Conservation (phyloP, 2,888 invertebrate species). For the Athripsodes cinereus region DNA sequence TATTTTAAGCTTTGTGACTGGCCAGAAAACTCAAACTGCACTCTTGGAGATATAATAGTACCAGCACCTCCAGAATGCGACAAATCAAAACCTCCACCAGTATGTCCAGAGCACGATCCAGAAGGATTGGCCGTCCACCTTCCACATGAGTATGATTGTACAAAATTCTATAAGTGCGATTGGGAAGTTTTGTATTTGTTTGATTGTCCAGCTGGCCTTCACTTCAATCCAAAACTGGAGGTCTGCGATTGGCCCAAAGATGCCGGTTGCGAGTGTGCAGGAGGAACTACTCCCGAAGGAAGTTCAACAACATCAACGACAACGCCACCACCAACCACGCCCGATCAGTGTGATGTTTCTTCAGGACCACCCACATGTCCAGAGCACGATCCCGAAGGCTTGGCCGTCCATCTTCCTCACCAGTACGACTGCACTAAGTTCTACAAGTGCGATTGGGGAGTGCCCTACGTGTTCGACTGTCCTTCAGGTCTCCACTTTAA, state of each 20-base stretch:
- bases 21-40: too few relatives aligned
- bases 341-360: neutral
- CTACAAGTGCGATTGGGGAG: constrained; percentile 5
- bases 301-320: too few relatives aligned
- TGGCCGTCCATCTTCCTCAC: constrained; percentile 17
- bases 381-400: constrained; percentile 15
- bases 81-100: constrained; percentile 5
- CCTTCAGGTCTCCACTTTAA: neutral
- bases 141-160: constrained; percentile 8
- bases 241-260: constrained; percentile 1
- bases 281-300: too few relatives aligned
- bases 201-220: neutral
- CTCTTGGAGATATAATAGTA: too few relatives aligned
- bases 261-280: neutral
- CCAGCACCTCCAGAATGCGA: neutral
- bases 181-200: neutral
- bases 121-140: constrained; percentile 14
- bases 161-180: neutral
- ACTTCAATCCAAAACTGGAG: neutral
- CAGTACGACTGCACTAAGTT: constrained; percentile 5
- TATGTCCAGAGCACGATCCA: constrained; percentile 23
- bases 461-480: neutral
- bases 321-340: too few relatives aligned
- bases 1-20: too few relatives aligned
- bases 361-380: constrained; percentile 21